Evolutionary conservation across 2,797 vertebrate species (phyloP).

Genomic region (Artibeus jamaicensis): DNA sequence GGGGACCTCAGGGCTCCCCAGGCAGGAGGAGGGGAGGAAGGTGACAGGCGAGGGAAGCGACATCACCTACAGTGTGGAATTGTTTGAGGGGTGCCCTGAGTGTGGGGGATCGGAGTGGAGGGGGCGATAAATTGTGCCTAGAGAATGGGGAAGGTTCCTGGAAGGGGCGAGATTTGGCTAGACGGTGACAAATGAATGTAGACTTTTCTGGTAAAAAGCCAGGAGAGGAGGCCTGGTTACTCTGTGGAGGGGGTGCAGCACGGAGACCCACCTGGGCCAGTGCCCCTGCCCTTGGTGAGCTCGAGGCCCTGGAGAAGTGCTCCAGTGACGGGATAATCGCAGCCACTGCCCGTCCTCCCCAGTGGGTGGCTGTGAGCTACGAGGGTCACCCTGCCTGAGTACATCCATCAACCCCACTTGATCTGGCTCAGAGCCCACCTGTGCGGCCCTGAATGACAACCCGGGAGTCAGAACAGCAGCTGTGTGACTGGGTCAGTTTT

Average conservation of each 20-base stretch:
- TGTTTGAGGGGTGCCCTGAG: neutral
- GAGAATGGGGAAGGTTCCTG: neutral
- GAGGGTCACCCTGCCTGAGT: slow-evolving; percentile 94
- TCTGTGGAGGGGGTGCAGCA: neutral
- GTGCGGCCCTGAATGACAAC: slow-evolving; percentile 93
- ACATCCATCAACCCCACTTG: slow-evolving; percentile 93
- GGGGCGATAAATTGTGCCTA: neutral
- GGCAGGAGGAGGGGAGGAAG: neutral
- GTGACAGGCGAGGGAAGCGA: neutral
- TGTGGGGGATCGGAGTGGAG: neutral
- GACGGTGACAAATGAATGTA: neutral
- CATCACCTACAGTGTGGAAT: neutral
- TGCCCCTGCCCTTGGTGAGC: slow-evolving; percentile 87
- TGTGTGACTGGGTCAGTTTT: slow-evolving; percentile 94
- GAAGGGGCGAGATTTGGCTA: neutral
- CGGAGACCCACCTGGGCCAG: slow-evolving; percentile 36
- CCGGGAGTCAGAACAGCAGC: slow-evolving; percentile 91
- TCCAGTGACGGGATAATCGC: slow-evolving; percentile 94
- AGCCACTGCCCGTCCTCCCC: slow-evolving; percentile 94
- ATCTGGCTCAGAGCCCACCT: slow-evolving; percentile 93
- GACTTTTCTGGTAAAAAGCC: neutral
- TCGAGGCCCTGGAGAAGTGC: slow-evolving; percentile 92
- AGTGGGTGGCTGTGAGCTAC: slow-evolving; percentile 91
- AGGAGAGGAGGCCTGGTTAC: neutral
- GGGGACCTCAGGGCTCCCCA: neutral